Conservation (phyloP, 2,888 invertebrate species). For the Thymelicus acteon region DNA sequence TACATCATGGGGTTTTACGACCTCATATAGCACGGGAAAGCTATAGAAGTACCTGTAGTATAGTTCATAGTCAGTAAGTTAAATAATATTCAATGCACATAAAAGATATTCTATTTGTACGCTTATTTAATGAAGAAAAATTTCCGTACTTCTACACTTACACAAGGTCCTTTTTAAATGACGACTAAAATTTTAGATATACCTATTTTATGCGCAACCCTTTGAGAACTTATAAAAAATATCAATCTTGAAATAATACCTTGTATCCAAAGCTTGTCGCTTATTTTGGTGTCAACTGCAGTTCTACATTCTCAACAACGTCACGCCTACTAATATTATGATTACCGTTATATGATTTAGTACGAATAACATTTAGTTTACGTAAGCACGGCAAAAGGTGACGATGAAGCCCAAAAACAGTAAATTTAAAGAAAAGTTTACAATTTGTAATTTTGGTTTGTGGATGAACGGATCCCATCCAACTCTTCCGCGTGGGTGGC, state of each 20-base stretch:
- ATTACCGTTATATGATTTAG: not conserved
- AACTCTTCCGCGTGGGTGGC: conserved; percentile 29
- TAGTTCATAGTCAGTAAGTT: no score
- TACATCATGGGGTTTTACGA: not conserved
- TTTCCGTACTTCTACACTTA: no score
- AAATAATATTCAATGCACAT: no score
- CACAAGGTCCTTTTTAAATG: no score
- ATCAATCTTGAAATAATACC: not conserved
- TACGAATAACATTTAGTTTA: not conserved
- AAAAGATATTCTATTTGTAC: no score
- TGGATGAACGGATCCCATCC: conserved; percentile 45
- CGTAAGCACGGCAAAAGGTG: not conserved
- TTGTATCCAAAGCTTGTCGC: not conserved
- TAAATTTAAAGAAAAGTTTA: conserved; percentile 43
- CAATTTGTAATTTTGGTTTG: conserved; percentile 40
- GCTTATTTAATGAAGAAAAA: no score
- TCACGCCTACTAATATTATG: not conserved
- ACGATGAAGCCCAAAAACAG: not conserved
- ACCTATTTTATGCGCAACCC: no score
- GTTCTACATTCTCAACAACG: conserved; percentile 7
- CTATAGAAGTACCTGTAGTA: no score
- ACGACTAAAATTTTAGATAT: no score
- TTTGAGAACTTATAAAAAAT: no score
- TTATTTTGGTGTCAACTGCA: conserved; percentile 25
- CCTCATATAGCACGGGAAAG: not conserved